Conservation (phyloP, 2,113 vertebrate species). For the Tupaia tana region DNA sequence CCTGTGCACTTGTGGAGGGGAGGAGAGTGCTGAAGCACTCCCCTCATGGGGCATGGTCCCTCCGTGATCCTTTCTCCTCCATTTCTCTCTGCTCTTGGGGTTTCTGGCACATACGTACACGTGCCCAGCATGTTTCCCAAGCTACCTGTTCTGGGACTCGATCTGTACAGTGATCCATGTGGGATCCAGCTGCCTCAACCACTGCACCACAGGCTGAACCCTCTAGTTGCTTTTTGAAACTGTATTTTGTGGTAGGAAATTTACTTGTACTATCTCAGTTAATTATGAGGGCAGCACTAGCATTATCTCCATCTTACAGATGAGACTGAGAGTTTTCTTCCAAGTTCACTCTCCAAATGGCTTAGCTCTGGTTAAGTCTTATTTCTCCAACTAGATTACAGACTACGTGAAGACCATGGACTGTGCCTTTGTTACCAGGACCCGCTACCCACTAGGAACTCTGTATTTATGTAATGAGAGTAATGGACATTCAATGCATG, state of each 20-base stretch:
- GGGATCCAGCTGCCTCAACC: too few relatives aligned
- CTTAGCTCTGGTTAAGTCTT: background rate
- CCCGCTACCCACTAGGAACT: background rate
- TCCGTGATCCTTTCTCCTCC: too few relatives aligned
- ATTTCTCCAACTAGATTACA: background rate
- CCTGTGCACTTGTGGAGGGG: too few relatives aligned
- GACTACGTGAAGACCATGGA: background rate
- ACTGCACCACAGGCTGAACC: too few relatives aligned
- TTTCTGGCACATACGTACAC: too few relatives aligned
- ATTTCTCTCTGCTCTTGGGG: too few relatives aligned
- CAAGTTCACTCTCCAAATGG: background rate
- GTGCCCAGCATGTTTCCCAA: too few relatives aligned
- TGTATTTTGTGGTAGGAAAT: background rate
- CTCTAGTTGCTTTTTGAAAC: background rate
- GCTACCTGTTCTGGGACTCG: too few relatives aligned
- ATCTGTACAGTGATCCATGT: too few relatives aligned
- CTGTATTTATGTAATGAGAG: background rate
- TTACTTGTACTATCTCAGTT: background rate
- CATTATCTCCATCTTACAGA: background rate
- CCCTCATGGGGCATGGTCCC: too few relatives aligned
- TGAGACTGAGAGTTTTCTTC: background rate
- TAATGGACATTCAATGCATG: background rate
- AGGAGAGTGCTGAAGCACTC: too few relatives aligned
- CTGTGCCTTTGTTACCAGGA: background rate
- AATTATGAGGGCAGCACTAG: background rate